Evolutionary conservation across 2,888 invertebrate genomes (phyloP), one percentile per base, ranked within the genome.

Genomic region (Plutella xylostella): DNA sequence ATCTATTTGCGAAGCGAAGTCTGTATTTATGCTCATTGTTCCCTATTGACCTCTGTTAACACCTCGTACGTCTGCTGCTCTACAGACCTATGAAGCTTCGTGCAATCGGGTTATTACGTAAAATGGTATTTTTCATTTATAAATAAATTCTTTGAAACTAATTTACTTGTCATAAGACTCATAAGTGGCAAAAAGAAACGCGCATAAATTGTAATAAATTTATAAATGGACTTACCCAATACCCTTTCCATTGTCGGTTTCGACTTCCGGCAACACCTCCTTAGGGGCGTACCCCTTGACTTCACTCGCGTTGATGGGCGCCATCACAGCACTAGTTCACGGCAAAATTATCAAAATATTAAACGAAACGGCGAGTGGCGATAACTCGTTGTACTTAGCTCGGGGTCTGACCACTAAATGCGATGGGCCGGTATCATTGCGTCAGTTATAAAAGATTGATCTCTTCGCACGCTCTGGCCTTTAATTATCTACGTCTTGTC

Each of bases 341-440:
- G 52, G 54, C 50, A 45, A 40, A 51, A 50, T 54, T 49, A 49
- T 50, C 31, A 25, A 14, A 17, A 21, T 4, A 49, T 48, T 41
- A 55, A 51, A 54, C 55, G 54, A 55, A 48, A 44, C 51, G 44
- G 50, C 42, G 50, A 51, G 47, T 47, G 48, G 53, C 15, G 22
- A 17, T 3, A 33, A 33, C 50, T 53, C 54, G 57, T 60, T 73
- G 69, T 63, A 62, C 47, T 55, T 51, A 60, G 68, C 56, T 52
- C 64, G 65, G 68, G 70, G 69, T 70, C 72, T 63, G 61, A 68
- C 56, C 60, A 61, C 60, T 60, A 57, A 79, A 74, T 82, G 79
- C 65, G 63, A 54, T 56, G 60, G 51, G 18, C 50, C 52, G 57
- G 55, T 55, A 53, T 53, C n/a, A 50, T 55, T 57, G 56, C 52